Evolutionary conservation across 2,797 vertebrate genomes (phyloP), one percentile per base, ranked within the genome.

Genomic region (Oreochromis grahami): DNA sequence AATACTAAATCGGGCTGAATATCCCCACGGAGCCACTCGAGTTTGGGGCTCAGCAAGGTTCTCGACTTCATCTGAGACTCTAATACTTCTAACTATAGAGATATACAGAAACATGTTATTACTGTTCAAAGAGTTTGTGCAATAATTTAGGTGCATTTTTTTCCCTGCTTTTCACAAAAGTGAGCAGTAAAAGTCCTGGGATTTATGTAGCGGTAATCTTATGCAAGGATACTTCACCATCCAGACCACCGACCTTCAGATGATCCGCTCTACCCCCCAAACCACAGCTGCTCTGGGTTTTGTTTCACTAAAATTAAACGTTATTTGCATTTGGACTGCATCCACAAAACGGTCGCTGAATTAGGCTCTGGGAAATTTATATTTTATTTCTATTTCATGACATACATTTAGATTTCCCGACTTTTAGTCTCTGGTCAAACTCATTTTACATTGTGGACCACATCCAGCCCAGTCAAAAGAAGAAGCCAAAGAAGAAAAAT

Each of bases 1-100:
- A 83, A 68, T 36, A 38, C 7, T 21, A 43, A 5, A 53, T 45
- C 6, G 26, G 6, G 17, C 15, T 72, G 65, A 87, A 86, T 24
- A 51, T 70, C 51, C 89, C 77, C 76, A 76, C 1, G 48, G 80
- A 85, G 65, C 17, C 21, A 74, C 41, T 53, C 82, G 32, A 6
- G 76, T 8, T 1, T 50, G 43, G 21, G 80, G 29, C 0, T 68
- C 17, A 1, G 36, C 7, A 43, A 78, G 38, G 45, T 45, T 78
- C 36, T 43, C 3, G 2, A 29, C 14, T 43, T 77, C 51, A 29
- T 55, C 36, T 43, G 43, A 29, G 68, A 50, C 43, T 50, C 43
- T 50, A 74, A 0, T 32, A 26, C 41, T 29, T 48, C 24, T 29
- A 26, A 45, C 68, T 29, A 29, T 5, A n/a, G n/a, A n/a, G n/a